phyloP scores from a whole-genome alignment of 2,113 vertebrate genomes.

The Oxyruncus cristatus region DNA sequence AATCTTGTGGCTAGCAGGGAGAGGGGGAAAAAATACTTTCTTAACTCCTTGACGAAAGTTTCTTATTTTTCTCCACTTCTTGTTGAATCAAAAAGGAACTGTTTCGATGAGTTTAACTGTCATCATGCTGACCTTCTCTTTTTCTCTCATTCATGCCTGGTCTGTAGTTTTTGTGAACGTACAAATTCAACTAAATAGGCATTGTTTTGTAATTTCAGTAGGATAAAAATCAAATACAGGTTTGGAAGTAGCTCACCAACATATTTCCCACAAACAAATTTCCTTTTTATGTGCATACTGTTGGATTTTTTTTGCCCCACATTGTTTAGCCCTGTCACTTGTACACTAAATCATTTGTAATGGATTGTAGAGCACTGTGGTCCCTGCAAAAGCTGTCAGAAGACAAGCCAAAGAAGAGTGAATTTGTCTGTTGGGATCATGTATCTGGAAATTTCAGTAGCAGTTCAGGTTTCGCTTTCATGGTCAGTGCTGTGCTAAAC shows the following conservation, averaged over 20 bases:
- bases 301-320: neutral
- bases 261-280: neutral
- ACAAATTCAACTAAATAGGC: neutral
- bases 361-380: neutral
- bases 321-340: neutral
- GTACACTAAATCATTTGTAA: neutral
- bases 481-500: neutral
- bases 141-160: neutral
- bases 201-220: neutral
- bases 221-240: neutral
- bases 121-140: neutral
- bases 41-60: constrained; percentile 23
- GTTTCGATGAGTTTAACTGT: neutral
- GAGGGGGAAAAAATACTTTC: neutral
- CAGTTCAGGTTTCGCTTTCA: neutral
- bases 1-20: neutral
- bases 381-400: neutral
- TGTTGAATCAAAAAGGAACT: constrained; percentile 23
- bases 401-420: neutral
- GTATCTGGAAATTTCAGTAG: constrained; percentile 24
- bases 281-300: neutral
- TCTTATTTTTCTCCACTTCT: constrained; percentile 10
- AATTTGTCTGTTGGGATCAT: neutral
- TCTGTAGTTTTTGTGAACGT: neutral
- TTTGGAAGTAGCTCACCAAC: neutral